Evolutionary conservation across 2,797 vertebrate species (phyloP), one percentile per base, ranked within the genome.

Genomic region (Miichthys miiuy): DNA sequence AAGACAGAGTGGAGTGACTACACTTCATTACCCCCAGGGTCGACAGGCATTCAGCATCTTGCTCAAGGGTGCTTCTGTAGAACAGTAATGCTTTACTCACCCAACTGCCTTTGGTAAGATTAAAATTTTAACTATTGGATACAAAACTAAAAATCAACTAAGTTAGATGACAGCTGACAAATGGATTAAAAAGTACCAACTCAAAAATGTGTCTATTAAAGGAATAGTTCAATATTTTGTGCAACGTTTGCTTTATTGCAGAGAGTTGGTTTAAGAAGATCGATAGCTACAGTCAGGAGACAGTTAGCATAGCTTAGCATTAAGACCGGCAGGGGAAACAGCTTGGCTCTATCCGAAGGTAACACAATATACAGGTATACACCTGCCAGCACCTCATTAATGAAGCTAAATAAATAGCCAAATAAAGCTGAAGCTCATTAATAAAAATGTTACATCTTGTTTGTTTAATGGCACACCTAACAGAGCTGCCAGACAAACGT

Each of bases 1-100:
- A 71, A 61, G n/a, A 47, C 70, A 55, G 16, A 67, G 44, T 65
- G 50, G 18, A 72, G 10, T 20, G 54, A 79, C 25, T 60, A 13
- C 5, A 11, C 67, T 11, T 72, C 25, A 61, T 57, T 30, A 44
- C 55, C 34, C 34, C 38, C 27, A 4, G 8, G 57, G 56, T 54
- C 46, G 61, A n/a, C 44, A 23, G n/a, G n/a, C 9, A 52, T 50
- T 55, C 18, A 1, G 23, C 62, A 21, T 64, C 42, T 71, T 27
- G 54, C 60, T 67, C n/a, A 30, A 74, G 21, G 69, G 21, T 50
- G 48, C 62, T 4, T 58, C 51, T 57, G 34, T 41, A 42, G 50
- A 62, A n/a, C 6, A 5, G n/a, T 1, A 12, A 47, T 67, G 7
- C 30, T 51, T 20, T 42, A 25, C 18, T 48, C 30, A 13, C 2